Evolutionary conservation across 2,113 vertebrate genomes (phyloP).

Genomic region (Laticauda colubrina): DNA sequence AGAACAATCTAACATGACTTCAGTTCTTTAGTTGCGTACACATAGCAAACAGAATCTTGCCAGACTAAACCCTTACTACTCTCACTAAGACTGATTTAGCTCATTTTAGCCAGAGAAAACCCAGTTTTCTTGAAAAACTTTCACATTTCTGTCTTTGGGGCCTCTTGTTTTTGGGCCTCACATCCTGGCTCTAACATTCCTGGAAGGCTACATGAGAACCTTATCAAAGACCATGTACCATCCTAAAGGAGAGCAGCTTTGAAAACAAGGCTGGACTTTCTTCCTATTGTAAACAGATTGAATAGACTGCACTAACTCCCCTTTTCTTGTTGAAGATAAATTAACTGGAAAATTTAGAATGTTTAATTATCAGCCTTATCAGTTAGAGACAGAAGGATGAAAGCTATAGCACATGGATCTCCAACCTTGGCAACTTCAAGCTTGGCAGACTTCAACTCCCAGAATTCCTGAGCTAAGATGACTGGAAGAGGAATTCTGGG

Average conservation of each 20-base stretch:
- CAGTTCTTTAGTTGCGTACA: too few species aligned
- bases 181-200: background rate
- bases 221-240: background rate
- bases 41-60: too few species aligned
- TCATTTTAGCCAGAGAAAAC: too few species aligned
- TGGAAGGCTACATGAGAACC: background rate
- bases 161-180: background rate
- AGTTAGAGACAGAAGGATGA: background rate
- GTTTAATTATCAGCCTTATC: background rate
- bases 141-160: background rate
- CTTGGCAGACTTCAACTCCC: too few species aligned
- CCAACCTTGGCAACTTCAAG: too few species aligned
- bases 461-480: too few species aligned
- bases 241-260: background rate
- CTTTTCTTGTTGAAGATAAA: background rate
- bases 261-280: background rate
- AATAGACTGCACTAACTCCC: background rate
- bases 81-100: too few species aligned
- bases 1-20: too few species aligned
- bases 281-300: background rate
- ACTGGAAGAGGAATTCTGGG: too few species aligned
- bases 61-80: too few species aligned
- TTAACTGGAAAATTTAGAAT: background rate
- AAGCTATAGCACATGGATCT: too few species aligned
- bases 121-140: background rate